Base-by-base conservation (phyloP, 2,113 vertebrate genomes). In the Drymodes brunneopygia region DNA sequence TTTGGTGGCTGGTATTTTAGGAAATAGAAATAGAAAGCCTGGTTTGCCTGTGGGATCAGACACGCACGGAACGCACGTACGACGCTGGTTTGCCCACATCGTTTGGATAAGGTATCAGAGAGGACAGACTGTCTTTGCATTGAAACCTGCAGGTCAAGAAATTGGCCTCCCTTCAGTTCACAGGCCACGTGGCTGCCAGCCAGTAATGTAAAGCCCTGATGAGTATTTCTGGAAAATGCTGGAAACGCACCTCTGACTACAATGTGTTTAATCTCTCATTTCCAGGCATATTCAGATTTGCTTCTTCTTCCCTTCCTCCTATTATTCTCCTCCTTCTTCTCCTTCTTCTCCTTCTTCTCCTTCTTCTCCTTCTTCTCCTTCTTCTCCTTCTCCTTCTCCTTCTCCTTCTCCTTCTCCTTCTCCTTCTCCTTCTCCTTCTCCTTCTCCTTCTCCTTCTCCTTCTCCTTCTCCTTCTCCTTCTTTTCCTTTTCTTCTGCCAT, bases 121-220 rank as follows among this genome's bases (percentile, higher is more conserved):
- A 93, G 84, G 48, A 90, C 87, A 91, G 85, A 51, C 87, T 96
- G 89, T 85, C 91, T 94, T 70, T 91, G 91, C 91, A 65, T 38
- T 67, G 94, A 84, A 95, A 73, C 70, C 89, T 84, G 54, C 78
- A 82, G 90, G 91, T 94, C 94, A 92, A 95, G 81, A 82, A 92
- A 38, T 65, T 85, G 93, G 89, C 94, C 81, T 95, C 70, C 57
- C 91, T 86, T 95, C 86, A 81, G 65, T 69, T 87, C 78, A 81
- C 1, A 42, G 93, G 81, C 69, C 3, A 2, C 6, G 3, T 91
- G 94, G 92, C 78, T 90, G 81, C 81, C 91, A 89, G 89, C 91
- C 94, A 94, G 87, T 84, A 89, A 97, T 92, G 89, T 65, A 90
- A 96, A 95, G 94, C 89, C 91, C 93, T 85, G 89, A 89, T 36